Evolutionary conservation across 2,797 vertebrate genomes (phyloP), one percentile per base, ranked within the genome.

Genomic region (Cirrhinus molitorella): DNA sequence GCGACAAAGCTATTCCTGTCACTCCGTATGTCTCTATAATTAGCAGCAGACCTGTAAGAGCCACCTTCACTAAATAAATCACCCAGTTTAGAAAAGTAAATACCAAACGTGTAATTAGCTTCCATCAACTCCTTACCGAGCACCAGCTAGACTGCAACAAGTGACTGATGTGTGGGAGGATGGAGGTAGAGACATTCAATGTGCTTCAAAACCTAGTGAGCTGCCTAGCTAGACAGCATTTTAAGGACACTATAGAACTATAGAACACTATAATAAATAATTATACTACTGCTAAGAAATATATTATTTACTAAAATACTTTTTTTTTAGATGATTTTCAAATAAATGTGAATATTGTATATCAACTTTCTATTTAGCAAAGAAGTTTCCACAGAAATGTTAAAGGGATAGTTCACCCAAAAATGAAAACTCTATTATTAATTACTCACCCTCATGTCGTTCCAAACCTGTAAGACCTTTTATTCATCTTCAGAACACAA

Each of bases 1-100:
- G 87, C 87, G 88, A 92, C 90, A 80, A 86, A 66, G 90, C 91
- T 94, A 94, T 94, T 93, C 90, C 37, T 73, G 91, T 87, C 89
- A 77, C 85, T 87, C 83, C 31, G 83, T 12, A 31, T 79, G n/a
- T 89, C 83, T 89, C 89, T 92, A 86, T 88, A 92, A 93, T 94
- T 93, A 91, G 72, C 37, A 91, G 82, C 17, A 86, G 63, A 87
- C 81, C 83, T 73, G 83, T 55, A 83, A 84, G 84, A 88, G 78
- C 88, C 80, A 59, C 85, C 87, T 87, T 67, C 75, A 85, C 88
- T 86, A 89, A 73, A 51, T 90, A 92, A 91, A 90, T 92, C 91
- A 92, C 79, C 76, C 89, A 88, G 8, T 85, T 81, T n/a, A 79
- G 70, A 68, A 37, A 72, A 80, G 82, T 83, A 90, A 88, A 91